Evolutionary conservation across 2,113 vertebrate species (phyloP).

Genomic region (Chiloscyllium plagiosum): DNA sequence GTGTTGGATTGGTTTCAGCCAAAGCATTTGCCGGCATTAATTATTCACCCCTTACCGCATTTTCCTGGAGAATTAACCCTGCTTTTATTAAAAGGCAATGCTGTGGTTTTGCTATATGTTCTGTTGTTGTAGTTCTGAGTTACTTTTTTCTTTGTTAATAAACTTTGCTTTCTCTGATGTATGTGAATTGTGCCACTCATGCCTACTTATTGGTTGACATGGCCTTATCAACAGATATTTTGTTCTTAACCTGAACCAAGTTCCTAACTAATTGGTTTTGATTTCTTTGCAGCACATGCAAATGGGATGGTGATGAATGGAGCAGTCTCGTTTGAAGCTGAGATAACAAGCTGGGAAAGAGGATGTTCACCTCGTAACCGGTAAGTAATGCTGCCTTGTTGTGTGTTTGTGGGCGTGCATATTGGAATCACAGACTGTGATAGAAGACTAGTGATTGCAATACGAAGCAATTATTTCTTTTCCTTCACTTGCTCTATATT

Average conservation of each 20-base stretch:
- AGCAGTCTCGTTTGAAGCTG: not conserved
- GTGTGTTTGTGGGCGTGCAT: not conserved
- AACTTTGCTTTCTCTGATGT: not conserved
- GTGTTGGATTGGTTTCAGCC: not conserved
- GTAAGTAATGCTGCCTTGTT: not conserved
- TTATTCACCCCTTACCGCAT: not conserved
- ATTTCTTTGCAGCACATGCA: not conserved
- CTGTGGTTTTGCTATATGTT: not conserved
- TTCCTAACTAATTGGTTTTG: not conserved
- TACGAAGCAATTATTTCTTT: not conserved
- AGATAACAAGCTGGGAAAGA: not conserved
- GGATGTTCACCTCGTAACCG: not conserved
- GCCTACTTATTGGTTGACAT: not conserved
- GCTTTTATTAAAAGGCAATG: not conserved
- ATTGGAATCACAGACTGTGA: not conserved
- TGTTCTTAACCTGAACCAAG: constrained; percentile 49
- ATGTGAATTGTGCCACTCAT: not conserved
- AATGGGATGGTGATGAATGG: constrained; percentile 10
- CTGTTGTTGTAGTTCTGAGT: not conserved
- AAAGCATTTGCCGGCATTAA: too few species aligned
- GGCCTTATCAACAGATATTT: constrained; percentile 51
- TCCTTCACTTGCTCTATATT: not conserved
- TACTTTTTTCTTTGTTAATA: not conserved
- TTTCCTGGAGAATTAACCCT: not conserved
- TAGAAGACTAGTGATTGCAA: not conserved